phyloP scores from a whole-genome alignment of 2,888 invertebrate species.

The Polydrusus tereticollis region DNA sequence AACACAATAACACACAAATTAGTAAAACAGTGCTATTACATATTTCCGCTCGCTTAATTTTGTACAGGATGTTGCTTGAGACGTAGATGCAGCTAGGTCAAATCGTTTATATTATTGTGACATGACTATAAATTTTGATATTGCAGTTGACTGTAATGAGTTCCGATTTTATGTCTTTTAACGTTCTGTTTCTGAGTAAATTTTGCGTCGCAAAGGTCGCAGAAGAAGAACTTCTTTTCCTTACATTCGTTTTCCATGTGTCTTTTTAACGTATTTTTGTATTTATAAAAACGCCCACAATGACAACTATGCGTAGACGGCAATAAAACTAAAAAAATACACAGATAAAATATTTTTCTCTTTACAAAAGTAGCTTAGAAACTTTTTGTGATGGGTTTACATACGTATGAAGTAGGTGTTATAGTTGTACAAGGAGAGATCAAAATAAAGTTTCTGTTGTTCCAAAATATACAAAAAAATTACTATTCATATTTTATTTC shows the following conservation, averaged over 20 bases:
- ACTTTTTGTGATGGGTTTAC: too few relatives aligned
- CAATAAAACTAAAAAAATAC: slow-evolving; percentile 24
- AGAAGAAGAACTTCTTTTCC: slow-evolving; percentile 47
- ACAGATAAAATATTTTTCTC: neutral
- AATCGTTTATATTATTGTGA: too few relatives aligned
- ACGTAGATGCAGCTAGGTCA: too few relatives aligned
- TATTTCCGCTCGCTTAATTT: too few relatives aligned
- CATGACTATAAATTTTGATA: too few relatives aligned
- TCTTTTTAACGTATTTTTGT: slow-evolving; percentile 30
- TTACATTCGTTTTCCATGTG: slow-evolving; percentile 54
- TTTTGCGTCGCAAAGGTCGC: slow-evolving; percentile 29
- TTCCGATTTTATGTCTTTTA: slow-evolving; percentile 15
- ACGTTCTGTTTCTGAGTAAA: slow-evolving; percentile 35
- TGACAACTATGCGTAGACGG: slow-evolving; percentile 9
- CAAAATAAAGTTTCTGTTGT: too few relatives aligned
- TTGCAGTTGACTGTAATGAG: neutral
- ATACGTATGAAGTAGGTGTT: too few relatives aligned
- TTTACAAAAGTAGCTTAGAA: neutral
- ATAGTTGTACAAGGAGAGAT: too few relatives aligned
- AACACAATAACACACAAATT: too few relatives aligned
- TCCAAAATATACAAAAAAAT: too few relatives aligned
- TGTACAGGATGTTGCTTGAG: too few relatives aligned
- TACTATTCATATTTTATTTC: neutral
- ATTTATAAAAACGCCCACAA: slow-evolving; percentile 52
- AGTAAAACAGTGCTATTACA: neutral